These are phyloP conservation scores for Lissocephala sabroskyi DNA, from an alignment of 2,888 invertebrate genomes.

Conservation along the genomic window DNA sequence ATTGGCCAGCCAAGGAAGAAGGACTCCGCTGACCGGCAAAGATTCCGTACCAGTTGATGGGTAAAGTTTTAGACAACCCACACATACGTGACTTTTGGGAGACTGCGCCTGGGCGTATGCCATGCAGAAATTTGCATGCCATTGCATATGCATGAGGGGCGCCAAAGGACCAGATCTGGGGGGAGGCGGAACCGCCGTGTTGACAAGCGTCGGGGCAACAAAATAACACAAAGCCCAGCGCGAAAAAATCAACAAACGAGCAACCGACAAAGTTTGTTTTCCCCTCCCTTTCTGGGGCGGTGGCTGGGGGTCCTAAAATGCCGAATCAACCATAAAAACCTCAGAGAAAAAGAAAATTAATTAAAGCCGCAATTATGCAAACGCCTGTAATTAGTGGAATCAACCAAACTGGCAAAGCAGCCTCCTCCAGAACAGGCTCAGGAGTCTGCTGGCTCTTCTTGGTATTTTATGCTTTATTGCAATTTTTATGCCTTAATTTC, in stretches of 20 bases:
- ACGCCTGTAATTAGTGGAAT: slow-evolving; percentile 59
- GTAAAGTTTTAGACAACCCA: slow-evolving; percentile 2
- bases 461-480: slow-evolving; percentile 46
- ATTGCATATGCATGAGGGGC: slow-evolving; percentile 58
- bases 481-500: slow-evolving; percentile 56
- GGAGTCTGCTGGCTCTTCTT: neutral
- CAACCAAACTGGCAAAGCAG: slow-evolving; percentile 7
- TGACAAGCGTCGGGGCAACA: no score
- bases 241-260: no score
- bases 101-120: slow-evolving; percentile 43
- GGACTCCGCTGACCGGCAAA: no score
- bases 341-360: slow-evolving; percentile 35
- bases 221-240: slow-evolving; percentile 1
- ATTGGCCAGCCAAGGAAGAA: no score
- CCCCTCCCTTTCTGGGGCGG: no score
- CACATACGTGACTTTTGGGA: neutral
- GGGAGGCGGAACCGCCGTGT: neutral
- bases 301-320: slow-evolving; percentile 17
- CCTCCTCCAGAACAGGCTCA: neutral
- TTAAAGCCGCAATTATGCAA: slow-evolving; percentile 59
- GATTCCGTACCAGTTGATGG: no score
- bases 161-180: neutral
- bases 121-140: slow-evolving; percentile 44
- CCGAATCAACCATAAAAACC: neutral
- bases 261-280: no score